Base-by-base conservation (phyloP, 2,113 vertebrate genomes). In the Zootoca vivipara region DNA sequence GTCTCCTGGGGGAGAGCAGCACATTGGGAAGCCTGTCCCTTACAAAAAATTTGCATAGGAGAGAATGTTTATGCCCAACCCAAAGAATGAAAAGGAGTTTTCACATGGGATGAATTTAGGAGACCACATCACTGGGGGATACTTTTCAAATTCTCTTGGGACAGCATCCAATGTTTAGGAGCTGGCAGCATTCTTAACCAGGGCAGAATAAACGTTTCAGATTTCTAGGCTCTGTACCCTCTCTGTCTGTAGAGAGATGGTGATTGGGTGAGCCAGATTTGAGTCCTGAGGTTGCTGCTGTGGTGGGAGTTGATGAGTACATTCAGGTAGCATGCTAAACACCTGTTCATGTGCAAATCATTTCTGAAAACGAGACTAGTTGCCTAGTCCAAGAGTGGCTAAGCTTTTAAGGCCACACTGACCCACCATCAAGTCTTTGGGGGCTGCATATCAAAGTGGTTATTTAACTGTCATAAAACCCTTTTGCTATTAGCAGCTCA, bases 101-200 rank as follows among this genome's bases (percentile, higher is more conserved):
- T 93, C 92, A 85, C 83, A 93, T 91, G 90, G 90, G 92, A 92
- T 77, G 80, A 89, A 92, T 94, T 93, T 90, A 95, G 85, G 89
- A 30, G 87, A 58, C 86, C 83, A 90, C 85, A 91, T 93, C 83
- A 82, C 26, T 91, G 89, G 52, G n/a, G n/a, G 4, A 56, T 30
- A n/a, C 42, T 30, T 78, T 78, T 58, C 16, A 58, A 18, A 58
- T 80, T 20, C 52, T 30, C 9, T 22, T 16, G 52, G 33, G 72
- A 2, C 70, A 35, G n/a, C 5, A 10, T 5, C 69, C 30, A 30
- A 33, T 35, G 33, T 35, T 35, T 5, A 73, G 70, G 12, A 73
- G 70, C 70, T n/a, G 30, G 30, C 69, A 18, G n/a, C 70, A 73
- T n/a, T 74, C 72, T 74, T 20, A 38, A 5, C 13, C 72, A 74